These are phyloP conservation scores for Yponomeuta malinellus DNA, from an alignment of 2,888 invertebrate genomes.

Conservation along the genomic window DNA sequence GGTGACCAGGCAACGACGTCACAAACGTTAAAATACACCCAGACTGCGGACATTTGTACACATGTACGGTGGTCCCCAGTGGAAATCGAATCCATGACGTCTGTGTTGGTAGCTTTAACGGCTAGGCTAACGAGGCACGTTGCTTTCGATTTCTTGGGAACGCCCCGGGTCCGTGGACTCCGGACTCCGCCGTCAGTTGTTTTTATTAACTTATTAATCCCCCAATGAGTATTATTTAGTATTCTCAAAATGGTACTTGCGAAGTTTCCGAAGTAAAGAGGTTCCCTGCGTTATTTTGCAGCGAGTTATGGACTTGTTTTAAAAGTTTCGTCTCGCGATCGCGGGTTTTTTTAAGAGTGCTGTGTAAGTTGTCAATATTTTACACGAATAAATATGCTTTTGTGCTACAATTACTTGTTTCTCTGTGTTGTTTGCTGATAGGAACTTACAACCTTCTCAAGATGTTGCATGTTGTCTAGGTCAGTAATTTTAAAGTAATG, in stretches of 20 bases:
- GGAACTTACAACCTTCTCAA: background rate
- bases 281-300: background rate
- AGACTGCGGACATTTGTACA: too few relatives aligned
- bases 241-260: constrained; percentile 3
- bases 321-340: background rate
- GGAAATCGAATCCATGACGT: too few relatives aligned
- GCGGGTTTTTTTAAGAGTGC: background rate
- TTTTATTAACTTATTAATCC: constrained; percentile 11
- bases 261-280: background rate
- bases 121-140: too few relatives aligned
- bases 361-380: background rate
- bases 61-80: too few relatives aligned
- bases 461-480: background rate
- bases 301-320: constrained; percentile 1
- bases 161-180: constrained; percentile 3
- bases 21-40: too few relatives aligned
- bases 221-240: constrained; percentile 5
- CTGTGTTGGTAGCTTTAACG: too few relatives aligned
- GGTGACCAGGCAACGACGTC: too few relatives aligned
- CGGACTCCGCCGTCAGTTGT: constrained; percentile 6
- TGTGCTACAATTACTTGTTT: too few relatives aligned
- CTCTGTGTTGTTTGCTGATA: too few relatives aligned
- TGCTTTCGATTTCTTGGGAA: background rate
- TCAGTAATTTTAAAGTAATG: background rate
- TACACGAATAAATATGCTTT: background rate